These are phyloP conservation scores for Apamea epomidion DNA, from an alignment of 2,888 invertebrate species.

Conservation along the genomic window DNA sequence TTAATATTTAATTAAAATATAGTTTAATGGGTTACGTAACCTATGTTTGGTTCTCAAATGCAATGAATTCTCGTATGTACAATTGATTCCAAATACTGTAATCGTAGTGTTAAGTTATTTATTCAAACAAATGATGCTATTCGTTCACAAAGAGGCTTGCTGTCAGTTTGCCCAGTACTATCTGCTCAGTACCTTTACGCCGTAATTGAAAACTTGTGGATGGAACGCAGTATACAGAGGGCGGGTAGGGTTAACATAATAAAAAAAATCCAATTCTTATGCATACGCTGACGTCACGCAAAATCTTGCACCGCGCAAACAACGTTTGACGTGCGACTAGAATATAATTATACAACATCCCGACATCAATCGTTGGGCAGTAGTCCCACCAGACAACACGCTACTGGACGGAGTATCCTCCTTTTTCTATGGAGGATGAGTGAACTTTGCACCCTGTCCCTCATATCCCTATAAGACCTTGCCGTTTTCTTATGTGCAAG, in stretches of 20 bases:
- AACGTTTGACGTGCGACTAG: no score
- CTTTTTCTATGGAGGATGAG: no score
- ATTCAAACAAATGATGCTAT: constrained; percentile 26
- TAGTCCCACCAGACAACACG: no score
- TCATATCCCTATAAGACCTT: no score
- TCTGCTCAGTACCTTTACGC: background rate
- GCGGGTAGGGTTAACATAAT: background rate
- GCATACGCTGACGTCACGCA: background rate
- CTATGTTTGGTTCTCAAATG: background rate
- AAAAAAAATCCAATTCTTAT: background rate
- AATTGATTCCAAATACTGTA: constrained; percentile 55
- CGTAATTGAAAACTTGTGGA: background rate
- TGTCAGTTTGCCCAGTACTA: background rate
- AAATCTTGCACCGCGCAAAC: no score
- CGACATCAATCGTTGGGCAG: no score
- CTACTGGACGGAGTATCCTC: no score
- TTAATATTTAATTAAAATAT: background rate
- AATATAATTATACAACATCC: no score
- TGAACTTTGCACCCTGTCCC: no score
- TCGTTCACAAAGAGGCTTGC: constrained; percentile 2
- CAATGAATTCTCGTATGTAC: constrained; percentile 45
- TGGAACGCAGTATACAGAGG: background rate
- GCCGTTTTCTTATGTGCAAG: no score
- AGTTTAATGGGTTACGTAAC: constrained; percentile 3
- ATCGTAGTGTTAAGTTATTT: constrained; percentile 37